Evolutionary conservation across 2,888 invertebrate species (phyloP).

Genomic region (Cryptophagus acutangulus): DNA sequence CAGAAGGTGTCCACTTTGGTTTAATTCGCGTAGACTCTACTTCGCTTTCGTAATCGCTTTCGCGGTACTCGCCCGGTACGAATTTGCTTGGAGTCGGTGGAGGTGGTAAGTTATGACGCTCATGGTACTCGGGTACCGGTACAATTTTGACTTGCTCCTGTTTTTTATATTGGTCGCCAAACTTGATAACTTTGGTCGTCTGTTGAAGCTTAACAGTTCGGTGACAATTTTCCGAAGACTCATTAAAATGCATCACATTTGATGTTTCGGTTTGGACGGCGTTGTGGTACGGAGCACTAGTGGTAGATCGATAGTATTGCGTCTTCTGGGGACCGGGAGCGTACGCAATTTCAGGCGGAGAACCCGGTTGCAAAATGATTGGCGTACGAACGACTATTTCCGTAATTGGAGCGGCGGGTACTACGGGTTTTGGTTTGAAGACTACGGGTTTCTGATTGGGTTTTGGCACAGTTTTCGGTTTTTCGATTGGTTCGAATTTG

Average conservation of each 20-base stretch:
- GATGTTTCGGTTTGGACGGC: slow-evolving; percentile 64
- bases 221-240: slow-evolving; percentile 61
- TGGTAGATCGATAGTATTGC: slow-evolving; percentile 54
- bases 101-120: slow-evolving; percentile 46
- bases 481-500: slow-evolving; percentile 58
- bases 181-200: slow-evolving; percentile 64
- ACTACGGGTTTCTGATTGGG: slow-evolving; percentile 47
- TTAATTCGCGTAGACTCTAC: slow-evolving; percentile 57
- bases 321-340: slow-evolving; percentile 51
- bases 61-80: slow-evolving; percentile 59
- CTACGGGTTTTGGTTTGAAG: slow-evolving; percentile 53
- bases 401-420: slow-evolving; percentile 36
- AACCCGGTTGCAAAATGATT: slow-evolving; percentile 51
- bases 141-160: slow-evolving; percentile 51
- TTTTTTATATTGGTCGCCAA: slow-evolving; percentile 51
- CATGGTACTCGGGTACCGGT: slow-evolving; percentile 45
- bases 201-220: slow-evolving; percentile 65
- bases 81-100: slow-evolving; percentile 62
- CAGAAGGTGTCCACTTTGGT: slow-evolving; percentile 61
- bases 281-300: slow-evolving; percentile 55
- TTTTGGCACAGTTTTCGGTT: slow-evolving; percentile 44
- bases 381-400: slow-evolving; percentile 42
- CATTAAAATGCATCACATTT: slow-evolving; percentile 66
- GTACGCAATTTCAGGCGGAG: slow-evolving; percentile 56
- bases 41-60: slow-evolving; percentile 69